Conservation (phyloP, 37 sponge, comb jelly and placozoan species). For the Hormiphora californensis region DNA sequence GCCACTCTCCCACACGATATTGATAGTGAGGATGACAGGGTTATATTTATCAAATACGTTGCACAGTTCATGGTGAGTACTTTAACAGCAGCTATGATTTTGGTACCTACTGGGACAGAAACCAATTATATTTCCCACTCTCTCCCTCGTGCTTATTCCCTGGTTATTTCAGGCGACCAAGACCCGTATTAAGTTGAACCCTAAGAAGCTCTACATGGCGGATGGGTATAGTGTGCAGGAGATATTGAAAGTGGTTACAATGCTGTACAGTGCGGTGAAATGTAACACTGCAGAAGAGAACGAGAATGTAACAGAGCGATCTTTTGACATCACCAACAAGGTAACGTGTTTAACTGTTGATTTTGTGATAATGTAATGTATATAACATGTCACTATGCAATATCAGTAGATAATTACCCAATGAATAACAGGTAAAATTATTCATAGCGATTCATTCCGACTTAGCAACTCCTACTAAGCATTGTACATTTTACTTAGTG, state of each 20-base stretch:
- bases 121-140: too few relatives aligned
- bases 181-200: constrained; percentile 88
- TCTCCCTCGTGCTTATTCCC: background rate
- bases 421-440: too few relatives aligned
- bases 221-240: constrained; percentile 99
- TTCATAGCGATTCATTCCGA: too few relatives aligned
- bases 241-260: constrained; percentile 77
- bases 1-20: constrained; percentile 77
- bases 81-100: too few relatives aligned
- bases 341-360: too few relatives aligned
- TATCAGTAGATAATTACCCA: too few relatives aligned
- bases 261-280: constrained; percentile 82
- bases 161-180: constrained; percentile 68
- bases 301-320: constrained; percentile 40
- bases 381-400: too few relatives aligned
- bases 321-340: constrained; percentile 55
- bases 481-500: too few relatives aligned
- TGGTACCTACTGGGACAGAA: too few relatives aligned
- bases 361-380: too few relatives aligned
- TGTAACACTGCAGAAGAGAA: constrained; percentile 56
- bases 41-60: constrained; percentile 86
- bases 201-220: constrained; percentile 88
- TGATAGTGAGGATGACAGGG: constrained; percentile 92
- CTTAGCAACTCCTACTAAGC: too few relatives aligned
- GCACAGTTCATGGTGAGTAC: constrained; percentile 87